Conservation (phyloP, 2,888 invertebrate species). For the Lasioglossum zephyrum region DNA sequence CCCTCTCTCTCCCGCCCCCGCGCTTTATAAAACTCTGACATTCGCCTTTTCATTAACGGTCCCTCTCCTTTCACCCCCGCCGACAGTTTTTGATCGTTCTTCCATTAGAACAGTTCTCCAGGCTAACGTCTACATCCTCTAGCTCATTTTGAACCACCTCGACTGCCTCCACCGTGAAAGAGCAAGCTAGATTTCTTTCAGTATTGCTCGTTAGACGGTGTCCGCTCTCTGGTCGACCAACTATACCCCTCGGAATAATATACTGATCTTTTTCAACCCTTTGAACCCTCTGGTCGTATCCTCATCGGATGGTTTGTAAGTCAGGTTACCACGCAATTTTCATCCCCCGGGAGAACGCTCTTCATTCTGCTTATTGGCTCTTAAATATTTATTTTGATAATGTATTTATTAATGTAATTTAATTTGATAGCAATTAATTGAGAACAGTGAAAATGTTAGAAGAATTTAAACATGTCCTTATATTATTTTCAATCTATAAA, state of each 20-base stretch:
- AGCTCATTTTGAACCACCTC: constrained; percentile 25
- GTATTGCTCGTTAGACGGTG: constrained; percentile 32
- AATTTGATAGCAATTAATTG: background rate
- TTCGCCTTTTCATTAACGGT: constrained; percentile 61
- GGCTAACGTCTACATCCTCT: constrained; percentile 22
- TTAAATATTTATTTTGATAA: background rate
- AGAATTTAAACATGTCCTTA: no score
- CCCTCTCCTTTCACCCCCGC: background rate
- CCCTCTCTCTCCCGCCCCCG: background rate
- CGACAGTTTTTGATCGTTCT: constrained; percentile 62
- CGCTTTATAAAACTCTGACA: constrained; percentile 48
- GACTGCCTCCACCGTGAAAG: constrained; percentile 10
- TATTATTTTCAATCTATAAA: no score
- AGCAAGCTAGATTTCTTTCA: constrained; percentile 2
- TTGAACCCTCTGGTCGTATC: background rate
- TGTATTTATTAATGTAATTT: background rate
- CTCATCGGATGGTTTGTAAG: no score
- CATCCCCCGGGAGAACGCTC: background rate
- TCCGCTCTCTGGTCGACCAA: background rate
- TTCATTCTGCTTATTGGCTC: background rate
- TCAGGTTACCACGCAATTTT: background rate
- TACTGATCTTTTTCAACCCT: background rate
- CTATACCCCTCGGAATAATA: background rate
- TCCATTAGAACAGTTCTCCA: constrained; percentile 60
- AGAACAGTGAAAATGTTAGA: no score